Percentiles rank a stretch among this genome's conserved stretches.
Conservation (phyloP, 2,113 vertebrate genomes). For the Pterophyllum scalare region DNA sequence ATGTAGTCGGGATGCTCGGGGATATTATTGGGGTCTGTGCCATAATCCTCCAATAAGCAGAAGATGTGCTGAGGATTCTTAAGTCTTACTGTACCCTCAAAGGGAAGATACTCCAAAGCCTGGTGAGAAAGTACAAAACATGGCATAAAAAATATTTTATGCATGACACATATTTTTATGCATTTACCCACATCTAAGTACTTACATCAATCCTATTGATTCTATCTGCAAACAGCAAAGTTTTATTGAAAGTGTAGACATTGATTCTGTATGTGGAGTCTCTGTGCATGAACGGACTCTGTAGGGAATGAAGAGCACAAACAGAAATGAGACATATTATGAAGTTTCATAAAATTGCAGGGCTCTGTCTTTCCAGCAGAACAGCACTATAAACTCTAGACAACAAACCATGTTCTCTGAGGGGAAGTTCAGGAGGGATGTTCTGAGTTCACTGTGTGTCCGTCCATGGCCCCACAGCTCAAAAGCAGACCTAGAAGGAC, state of each 20-base stretch:
- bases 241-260: conserved; percentile 97
- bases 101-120: conserved; percentile 93
- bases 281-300: conserved; percentile 88
- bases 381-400: not conserved
- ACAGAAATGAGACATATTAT: not conserved
- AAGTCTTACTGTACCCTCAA: conserved; percentile 92
- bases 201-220: conserved; percentile 94
- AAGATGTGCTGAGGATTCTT: conserved; percentile 91
- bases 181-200: not conserved
- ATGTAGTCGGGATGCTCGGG: conserved; percentile 88
- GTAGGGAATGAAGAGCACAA: conserved; percentile 43
- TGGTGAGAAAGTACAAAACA: conserved; percentile 53
- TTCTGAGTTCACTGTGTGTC: conserved; percentile 85
- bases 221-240: conserved; percentile 89
- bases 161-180: not conserved
- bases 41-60: conserved; percentile 95
- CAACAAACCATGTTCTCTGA: conserved; percentile 87
- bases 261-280: conserved; percentile 92
- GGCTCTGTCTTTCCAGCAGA: not conserved
- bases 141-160: not conserved
- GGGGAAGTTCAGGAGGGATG: conserved; percentile 88
- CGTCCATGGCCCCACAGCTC: conserved; percentile 95
- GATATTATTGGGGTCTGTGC: conserved; percentile 90
- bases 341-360: not conserved
- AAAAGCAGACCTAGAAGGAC: conserved; percentile 90